Base-by-base conservation (phyloP, 1,140 invertebrate genomes). In the Saccostrea echinata region DNA sequence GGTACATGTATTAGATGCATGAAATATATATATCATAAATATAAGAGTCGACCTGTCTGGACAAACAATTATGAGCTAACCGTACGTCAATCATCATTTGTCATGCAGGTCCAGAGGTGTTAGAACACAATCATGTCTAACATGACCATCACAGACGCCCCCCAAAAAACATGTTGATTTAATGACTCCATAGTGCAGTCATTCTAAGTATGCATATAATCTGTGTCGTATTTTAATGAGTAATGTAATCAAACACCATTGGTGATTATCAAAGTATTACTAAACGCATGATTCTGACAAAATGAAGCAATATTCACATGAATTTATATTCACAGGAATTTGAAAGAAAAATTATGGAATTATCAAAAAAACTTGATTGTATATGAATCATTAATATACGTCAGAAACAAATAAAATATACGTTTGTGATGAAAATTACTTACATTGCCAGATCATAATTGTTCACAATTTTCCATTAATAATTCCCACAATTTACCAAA, bases 401-500 rank as follows among this genome's bases (percentile, higher is more conserved):
- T 43, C 43, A 43, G 43, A 43, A 43, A 43, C 6, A 43, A 43
- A 43, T 43, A 43, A 4, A 43, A 8, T 9, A 8, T 6, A 8
- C 6, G 43, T 43, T 16, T 61, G n/a, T 61, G 18, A 61, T 21
- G 18, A 21, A 18, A 61, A n/a, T 61, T 76, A 76, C 68, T 76
- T 76, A 76, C 68, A 33, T n/a, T 30, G 24, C 3, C 27, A 76
- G 4, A 76, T 76, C 24, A 16, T 27, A 12, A 30, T 33, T 27
- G 16, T 30, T 76, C 3, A 16, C 30, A 35, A 76, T 30, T 76
- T 76, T 1, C 27, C 27, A 27, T 3, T 30, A 16, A n/a, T n/a
- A n/a, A 76, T 76, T 76, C 30, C 68, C 30, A 76, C 68, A 76
- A 76, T 27, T 76, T 76, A 16, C 27, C 13, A 76, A 76, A 76